A percentile compares a stretch with the other conserved stretches of the same genome.
These are phyloP conservation scores for Sepioteuthis lessoniana DNA, from an alignment of 2,888 invertebrate genomes.

Conservation along the genomic window DNA sequence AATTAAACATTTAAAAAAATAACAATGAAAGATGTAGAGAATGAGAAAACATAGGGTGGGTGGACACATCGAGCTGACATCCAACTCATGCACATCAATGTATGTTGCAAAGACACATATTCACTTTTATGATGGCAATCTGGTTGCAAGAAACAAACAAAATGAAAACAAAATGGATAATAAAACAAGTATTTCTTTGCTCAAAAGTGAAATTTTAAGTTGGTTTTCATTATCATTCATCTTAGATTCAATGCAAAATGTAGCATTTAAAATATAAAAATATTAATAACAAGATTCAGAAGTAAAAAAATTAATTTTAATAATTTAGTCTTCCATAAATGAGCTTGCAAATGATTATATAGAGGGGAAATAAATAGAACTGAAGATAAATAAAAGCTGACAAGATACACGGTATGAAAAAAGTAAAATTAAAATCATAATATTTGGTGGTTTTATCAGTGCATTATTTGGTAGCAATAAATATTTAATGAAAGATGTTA, in stretches of 20 bases:
- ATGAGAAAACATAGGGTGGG: not conserved
- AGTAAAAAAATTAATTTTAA: not conserved
- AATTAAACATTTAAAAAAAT: not conserved
- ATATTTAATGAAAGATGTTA: not conserved
- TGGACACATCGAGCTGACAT: slow-evolving; percentile 33
- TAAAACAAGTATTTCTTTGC: not conserved
- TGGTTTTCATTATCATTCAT: not conserved
- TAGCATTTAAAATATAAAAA: not conserved
- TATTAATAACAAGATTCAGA: not conserved
- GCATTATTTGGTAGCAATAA: not conserved
- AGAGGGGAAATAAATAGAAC: not conserved
- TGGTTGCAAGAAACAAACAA: slow-evolving; percentile 43
- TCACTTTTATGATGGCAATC: slow-evolving; percentile 47
- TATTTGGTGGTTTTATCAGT: not conserved
- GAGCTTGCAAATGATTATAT: not conserved
- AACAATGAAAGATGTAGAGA: not conserved
- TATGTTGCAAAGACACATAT: slow-evolving; percentile 39
- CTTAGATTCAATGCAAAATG: not conserved
- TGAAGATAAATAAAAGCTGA: slow-evolving; percentile 25
- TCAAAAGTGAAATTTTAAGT: not conserved
- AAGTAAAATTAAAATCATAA: not conserved
- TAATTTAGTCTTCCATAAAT: not conserved
- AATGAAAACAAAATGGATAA: not conserved
- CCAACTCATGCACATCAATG: slow-evolving; percentile 23
- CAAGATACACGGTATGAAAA: not conserved